Conservation (phyloP, 2,888 invertebrate genomes). For the Syrphus vitripennis region DNA sequence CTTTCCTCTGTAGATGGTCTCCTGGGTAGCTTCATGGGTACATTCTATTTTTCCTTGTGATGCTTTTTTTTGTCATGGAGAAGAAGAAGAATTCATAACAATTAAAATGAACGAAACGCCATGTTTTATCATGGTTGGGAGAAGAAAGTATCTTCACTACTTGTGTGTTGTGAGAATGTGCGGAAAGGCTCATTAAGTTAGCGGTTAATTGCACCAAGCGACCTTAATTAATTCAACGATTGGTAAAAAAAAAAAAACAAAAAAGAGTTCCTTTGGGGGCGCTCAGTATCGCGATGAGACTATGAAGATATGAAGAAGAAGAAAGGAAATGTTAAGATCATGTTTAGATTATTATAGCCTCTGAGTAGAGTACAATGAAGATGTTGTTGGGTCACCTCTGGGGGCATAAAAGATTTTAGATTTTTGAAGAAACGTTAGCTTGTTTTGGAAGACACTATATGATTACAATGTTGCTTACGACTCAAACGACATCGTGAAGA, state of each 20-base stretch:
- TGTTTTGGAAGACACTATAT: background rate
- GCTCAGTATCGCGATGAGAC: background rate
- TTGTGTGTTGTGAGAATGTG: slow-evolving; percentile 37
- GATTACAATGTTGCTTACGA: background rate
- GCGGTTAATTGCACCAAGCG: slow-evolving; percentile 52
- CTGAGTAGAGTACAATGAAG: background rate
- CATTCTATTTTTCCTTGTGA: background rate
- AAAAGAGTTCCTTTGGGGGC: slow-evolving; percentile 18
- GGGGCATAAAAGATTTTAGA: background rate
- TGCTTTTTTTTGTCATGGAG: background rate
- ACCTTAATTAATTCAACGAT: slow-evolving; percentile 53
- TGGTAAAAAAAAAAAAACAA: background rate
- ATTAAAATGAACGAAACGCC: slow-evolving; percentile 46
- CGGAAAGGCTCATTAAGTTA: slow-evolving; percentile 51
- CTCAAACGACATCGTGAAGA: background rate
- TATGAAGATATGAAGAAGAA: slow-evolving; percentile 8
- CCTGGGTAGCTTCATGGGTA: background rate
- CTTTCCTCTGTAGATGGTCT: background rate
- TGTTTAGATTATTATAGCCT: background rate
- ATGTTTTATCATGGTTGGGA: slow-evolving; percentile 35
- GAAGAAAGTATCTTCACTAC: slow-evolving; percentile 57
- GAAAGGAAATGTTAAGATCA: slow-evolving; percentile 3
- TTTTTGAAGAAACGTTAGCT: background rate
- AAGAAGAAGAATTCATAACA: slow-evolving; percentile 39
- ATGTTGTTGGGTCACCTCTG: slow-evolving; percentile 13